A percentile compares a stretch with the other conserved stretches of the same genome.
Conservation (phyloP, 1,140 invertebrate species). For the Fopius arisanus region DNA sequence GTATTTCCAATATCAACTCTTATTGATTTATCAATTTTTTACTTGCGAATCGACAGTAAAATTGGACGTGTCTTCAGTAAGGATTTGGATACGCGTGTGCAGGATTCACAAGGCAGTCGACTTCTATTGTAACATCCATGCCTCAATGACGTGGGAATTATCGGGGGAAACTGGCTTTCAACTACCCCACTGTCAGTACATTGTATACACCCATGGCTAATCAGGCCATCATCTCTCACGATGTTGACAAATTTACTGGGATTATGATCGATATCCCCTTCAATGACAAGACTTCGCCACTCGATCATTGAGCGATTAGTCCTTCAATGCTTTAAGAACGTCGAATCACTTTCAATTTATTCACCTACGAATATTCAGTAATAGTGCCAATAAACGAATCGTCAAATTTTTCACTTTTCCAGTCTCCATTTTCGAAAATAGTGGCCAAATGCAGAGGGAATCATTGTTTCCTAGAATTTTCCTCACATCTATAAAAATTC, state of each 20-base stretch:
- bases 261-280: constrained; percentile 53
- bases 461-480: no score
- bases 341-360: constrained; percentile 41
- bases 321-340: constrained; percentile 36
- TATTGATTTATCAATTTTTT: background rate
- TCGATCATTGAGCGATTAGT: constrained; percentile 50
- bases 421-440: no score
- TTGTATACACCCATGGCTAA: constrained; percentile 48
- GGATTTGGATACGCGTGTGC: background rate
- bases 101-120: constrained; percentile 2
- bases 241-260: constrained; percentile 58
- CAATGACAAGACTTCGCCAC: background rate
- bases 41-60: background rate
- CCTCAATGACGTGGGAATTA: constrained; percentile 58
- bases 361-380: background rate
- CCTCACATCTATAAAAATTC: no score
- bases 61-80: background rate
- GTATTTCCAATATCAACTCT: no score
- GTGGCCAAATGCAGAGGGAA: no score
- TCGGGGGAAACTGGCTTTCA: constrained; percentile 33
- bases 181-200: constrained; percentile 33
- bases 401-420: no score
- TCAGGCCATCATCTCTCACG: constrained; percentile 51
- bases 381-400: background rate
- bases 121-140: constrained; percentile 30